These are phyloP conservation scores for Erebia epiphron DNA, from an alignment of 2,888 invertebrate species.

Conservation along the genomic window DNA sequence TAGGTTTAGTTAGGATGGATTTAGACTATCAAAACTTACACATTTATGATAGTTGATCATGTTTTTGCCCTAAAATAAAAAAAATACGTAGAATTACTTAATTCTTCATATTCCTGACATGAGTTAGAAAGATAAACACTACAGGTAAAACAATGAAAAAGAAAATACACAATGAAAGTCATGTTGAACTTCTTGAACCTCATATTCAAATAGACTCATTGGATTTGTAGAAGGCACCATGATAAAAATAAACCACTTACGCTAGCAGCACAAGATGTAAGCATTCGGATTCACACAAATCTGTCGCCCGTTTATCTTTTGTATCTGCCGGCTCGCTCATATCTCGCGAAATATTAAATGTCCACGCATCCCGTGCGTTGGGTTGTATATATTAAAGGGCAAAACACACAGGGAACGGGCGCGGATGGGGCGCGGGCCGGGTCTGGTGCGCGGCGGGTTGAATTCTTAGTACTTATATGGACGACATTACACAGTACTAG, in stretches of 20 bases:
- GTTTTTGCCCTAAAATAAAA: too few species aligned
- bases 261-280: slow-evolving; percentile 35
- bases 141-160: neutral
- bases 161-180: neutral
- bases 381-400: slow-evolving; percentile 52
- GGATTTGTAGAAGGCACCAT: slow-evolving; percentile 2
- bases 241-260: slow-evolving; percentile 33
- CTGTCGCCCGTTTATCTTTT: slow-evolving; percentile 49
- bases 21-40: too few species aligned
- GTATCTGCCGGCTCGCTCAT: slow-evolving; percentile 46
- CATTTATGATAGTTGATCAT: too few species aligned
- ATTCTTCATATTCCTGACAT: too few species aligned
- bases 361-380: slow-evolving; percentile 43
- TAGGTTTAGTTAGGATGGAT: too few species aligned
- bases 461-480: too few species aligned
- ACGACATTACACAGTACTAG: too few species aligned
- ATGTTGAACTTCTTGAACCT: neutral
- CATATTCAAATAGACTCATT: slow-evolving; percentile 18
- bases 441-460: too few species aligned
- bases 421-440: too few species aligned
- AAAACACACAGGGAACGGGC: too few species aligned
- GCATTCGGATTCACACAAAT: slow-evolving; percentile 49
- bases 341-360: slow-evolving; percentile 55
- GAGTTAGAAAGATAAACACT: too few species aligned
- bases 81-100: too few species aligned